Percentiles rank a stretch among this genome's conserved stretches.
Evolutionary conservation across 2,888 invertebrate genomes (phyloP).

Genomic region (Fissipunctia ypsillon): DNA sequence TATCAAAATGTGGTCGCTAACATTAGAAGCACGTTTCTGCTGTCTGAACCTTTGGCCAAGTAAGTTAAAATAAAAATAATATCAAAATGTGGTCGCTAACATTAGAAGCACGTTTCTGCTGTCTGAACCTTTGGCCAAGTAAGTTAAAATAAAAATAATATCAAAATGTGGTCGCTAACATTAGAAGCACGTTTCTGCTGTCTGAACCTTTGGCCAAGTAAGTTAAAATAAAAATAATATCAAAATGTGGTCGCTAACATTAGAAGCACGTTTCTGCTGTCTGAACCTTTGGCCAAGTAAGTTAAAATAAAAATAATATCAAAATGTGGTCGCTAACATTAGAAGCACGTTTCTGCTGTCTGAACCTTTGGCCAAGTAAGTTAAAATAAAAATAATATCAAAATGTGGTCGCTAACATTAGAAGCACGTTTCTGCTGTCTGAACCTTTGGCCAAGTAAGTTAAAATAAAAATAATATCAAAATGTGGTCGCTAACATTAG

Average conservation of each 20-base stretch:
- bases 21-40: constrained; percentile 94
- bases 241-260: constrained; percentile 96
- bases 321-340: constrained; percentile 95
- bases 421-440: constrained; percentile 94
- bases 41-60: constrained; percentile 96
- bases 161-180: constrained; percentile 95
- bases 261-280: constrained; percentile 94
- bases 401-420: constrained; percentile 95
- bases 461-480: too few relatives aligned
- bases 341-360: constrained; percentile 95
- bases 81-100: constrained; percentile 95
- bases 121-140: constrained; percentile 96
- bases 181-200: constrained; percentile 95
- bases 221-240: too few relatives aligned
- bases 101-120: constrained; percentile 95
- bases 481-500: constrained; percentile 96
- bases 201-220: constrained; percentile 96
- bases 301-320: too few relatives aligned
- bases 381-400: too few relatives aligned
- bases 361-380: constrained; percentile 95
- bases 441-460: constrained; percentile 95
- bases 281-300: constrained; percentile 96
- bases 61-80: constrained; percentile 85
- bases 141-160: too few relatives aligned
- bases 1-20: constrained; percentile 95